Conservation (phyloP, 2,888 invertebrate species). For the Tinea semifulvella region DNA sequence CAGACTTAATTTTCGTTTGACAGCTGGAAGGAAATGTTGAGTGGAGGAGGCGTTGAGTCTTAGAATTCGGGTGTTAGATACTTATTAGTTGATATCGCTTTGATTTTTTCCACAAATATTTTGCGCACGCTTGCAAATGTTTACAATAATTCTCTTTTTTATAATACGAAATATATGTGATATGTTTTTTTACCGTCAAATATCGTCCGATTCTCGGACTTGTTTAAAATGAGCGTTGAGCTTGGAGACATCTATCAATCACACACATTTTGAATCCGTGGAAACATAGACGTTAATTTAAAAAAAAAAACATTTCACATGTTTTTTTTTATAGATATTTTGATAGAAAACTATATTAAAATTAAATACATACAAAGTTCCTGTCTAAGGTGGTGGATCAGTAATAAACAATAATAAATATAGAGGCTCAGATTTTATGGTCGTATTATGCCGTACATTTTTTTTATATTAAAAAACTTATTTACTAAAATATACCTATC, state of each 20-base stretch:
- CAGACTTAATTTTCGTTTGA: too few relatives aligned
- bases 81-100: slow-evolving; percentile 42
- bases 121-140: slow-evolving; percentile 65
- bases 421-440: slow-evolving; percentile 1
- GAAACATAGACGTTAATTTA: too few relatives aligned
- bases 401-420: neutral
- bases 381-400: slow-evolving; percentile 5
- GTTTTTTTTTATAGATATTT: neutral
- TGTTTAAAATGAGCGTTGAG: too few relatives aligned
- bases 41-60: too few relatives aligned
- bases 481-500: too few relatives aligned
- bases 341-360: slow-evolving; percentile 2
- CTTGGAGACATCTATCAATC: too few relatives aligned
- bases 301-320: neutral
- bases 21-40: too few relatives aligned
- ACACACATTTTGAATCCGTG: too few relatives aligned
- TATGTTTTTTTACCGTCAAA: neutral
- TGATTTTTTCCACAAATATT: neutral
- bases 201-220: too few relatives aligned
- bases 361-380: slow-evolving; percentile 2
- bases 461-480: too few relatives aligned
- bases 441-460: too few relatives aligned
- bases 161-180: neutral
- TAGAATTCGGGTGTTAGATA: slow-evolving; percentile 27
- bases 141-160: slow-evolving; percentile 47